Conservation (phyloP, 2,888 invertebrate species). For the Athalia circularis region DNA sequence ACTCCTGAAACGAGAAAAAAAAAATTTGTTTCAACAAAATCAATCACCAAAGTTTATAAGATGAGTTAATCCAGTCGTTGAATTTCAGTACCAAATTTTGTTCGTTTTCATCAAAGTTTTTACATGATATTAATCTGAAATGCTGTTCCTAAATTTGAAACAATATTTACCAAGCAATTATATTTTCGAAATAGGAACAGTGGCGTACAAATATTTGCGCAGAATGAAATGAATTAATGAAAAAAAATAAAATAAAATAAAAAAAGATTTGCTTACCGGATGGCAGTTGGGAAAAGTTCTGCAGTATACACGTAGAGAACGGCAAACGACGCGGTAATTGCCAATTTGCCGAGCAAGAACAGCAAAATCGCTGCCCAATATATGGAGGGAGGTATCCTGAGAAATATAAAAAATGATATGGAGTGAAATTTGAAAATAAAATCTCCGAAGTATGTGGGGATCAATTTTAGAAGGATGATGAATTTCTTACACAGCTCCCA, state of each 20-base stretch:
- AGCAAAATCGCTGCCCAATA: constrained; percentile 69
- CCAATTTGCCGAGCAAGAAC: constrained; percentile 80
- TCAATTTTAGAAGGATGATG: not conserved
- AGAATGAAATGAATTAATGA: not conserved
- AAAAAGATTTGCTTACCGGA: constrained; percentile 76
- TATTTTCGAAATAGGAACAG: not conserved
- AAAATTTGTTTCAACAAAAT: not conserved
- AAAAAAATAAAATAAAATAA: too few relatives aligned
- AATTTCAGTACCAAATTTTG: not conserved
- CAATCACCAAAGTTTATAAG: not conserved
- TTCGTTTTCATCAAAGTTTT: not conserved
- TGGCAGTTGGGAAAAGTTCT: constrained; percentile 83
- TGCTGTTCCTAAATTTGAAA: too few relatives aligned
- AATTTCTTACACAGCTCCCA: constrained; percentile 70
- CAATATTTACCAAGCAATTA: too few relatives aligned
- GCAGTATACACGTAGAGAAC: constrained; percentile 82
- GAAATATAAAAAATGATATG: constrained; percentile 68
- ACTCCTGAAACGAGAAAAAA: constrained; percentile 56
- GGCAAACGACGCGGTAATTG: constrained; percentile 81
- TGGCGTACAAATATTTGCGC: not conserved
- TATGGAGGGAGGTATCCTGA: constrained; percentile 66
- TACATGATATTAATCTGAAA: not conserved
- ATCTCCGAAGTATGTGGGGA: not conserved
- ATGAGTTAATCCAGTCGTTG: not conserved
- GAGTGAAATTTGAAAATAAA: not conserved